Conservation (phyloP, 2,797 vertebrate genomes). For the Scleropages formosus region DNA sequence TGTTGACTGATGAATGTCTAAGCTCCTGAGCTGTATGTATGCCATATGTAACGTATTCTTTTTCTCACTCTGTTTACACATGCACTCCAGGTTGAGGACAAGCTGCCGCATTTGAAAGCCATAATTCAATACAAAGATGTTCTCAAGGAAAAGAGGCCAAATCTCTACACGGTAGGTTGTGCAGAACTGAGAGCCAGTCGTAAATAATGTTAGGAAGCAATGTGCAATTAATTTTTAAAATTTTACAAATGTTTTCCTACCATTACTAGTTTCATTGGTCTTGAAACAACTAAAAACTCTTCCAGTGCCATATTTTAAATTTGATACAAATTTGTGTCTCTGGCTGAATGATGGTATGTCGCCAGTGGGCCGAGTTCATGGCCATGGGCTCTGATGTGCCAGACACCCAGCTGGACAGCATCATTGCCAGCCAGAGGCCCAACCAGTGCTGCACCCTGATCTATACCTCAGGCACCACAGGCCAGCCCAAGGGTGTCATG, state of each 20-base stretch:
- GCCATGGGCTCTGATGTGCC: conserved; percentile 67
- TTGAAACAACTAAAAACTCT: not conserved
- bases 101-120: conserved; percentile 82
- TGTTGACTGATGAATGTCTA: not conserved
- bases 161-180: conserved; percentile 81
- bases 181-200: not conserved
- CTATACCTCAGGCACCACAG: conserved; percentile 90
- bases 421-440: conserved; percentile 78
- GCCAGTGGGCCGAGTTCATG: conserved; percentile 88
- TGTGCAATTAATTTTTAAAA: not conserved
- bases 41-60: not conserved
- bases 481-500: conserved; percentile 90
- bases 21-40: not conserved
- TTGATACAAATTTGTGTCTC: not conserved
- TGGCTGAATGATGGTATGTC: no score
- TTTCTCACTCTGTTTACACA: not conserved
- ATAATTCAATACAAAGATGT: conserved; percentile 83
- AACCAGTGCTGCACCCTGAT: conserved; percentile 90
- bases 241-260: not conserved
- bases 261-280: not conserved
- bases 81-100: conserved; percentile 69
- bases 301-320: not conserved
- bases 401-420: conserved; percentile 61
- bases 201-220: not conserved
- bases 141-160: conserved; percentile 74